Evolutionary conservation across 2,888 invertebrate genomes (phyloP).

Genomic region (Tipula confusa): DNA sequence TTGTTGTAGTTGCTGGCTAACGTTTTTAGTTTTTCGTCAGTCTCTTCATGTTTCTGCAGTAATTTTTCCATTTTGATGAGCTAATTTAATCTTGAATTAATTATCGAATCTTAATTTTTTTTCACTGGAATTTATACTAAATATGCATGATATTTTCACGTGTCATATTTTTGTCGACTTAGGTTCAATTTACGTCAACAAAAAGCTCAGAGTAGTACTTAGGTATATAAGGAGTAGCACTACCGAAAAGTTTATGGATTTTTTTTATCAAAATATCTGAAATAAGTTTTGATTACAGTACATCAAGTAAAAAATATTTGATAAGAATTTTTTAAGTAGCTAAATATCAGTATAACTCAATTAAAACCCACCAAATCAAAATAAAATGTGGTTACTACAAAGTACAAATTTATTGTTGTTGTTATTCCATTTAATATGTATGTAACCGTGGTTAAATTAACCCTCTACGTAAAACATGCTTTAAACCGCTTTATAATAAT

Average conservation of each 20-base stretch:
- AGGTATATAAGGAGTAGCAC: background rate
- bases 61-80: too few species aligned
- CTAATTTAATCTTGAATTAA: too few species aligned
- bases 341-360: background rate
- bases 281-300: background rate
- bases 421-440: background rate
- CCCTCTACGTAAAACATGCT: background rate
- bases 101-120: too few species aligned
- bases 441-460: background rate
- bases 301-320: background rate
- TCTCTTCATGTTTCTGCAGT: too few species aligned
- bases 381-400: background rate
- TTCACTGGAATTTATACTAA: too few species aligned
- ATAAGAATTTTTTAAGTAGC: background rate
- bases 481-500: too few species aligned
- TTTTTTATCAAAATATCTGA: background rate
- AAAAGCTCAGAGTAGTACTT: too few species aligned
- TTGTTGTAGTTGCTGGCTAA: too few species aligned
- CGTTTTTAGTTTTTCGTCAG: too few species aligned
- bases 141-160: too few species aligned
- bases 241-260: background rate
- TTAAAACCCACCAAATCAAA: background rate
- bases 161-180: too few species aligned
- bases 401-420: background rate
- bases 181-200: too few species aligned